Conservation (phyloP, 1,140 invertebrate species). For the Bombus pascuorum region DNA sequence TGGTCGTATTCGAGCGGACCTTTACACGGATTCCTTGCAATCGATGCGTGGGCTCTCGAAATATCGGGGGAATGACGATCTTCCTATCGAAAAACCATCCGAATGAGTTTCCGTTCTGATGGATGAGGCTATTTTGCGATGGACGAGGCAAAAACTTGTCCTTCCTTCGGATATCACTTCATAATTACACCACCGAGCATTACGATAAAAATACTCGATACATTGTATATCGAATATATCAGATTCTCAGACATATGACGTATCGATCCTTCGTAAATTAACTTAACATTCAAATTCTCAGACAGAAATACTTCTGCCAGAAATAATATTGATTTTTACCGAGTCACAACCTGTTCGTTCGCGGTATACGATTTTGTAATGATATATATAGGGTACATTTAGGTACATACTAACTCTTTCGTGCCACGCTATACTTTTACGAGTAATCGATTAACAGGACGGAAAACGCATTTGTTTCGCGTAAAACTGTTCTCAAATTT, state of each 20-base stretch:
- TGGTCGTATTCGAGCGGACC: not conserved
- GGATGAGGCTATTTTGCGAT: not conserved
- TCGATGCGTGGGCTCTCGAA: not conserved
- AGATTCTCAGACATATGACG: not conserved
- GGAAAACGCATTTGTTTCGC: no score
- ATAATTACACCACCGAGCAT: not conserved
- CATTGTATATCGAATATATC: not conserved
- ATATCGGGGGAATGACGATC: not conserved
- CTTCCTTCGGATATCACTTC: not conserved
- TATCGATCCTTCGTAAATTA: not conserved
- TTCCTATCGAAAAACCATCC: not conserved
- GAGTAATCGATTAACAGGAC: no score
- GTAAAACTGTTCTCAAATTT: no score
- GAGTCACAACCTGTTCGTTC: no score
- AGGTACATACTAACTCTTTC: no score
- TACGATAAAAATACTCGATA: not conserved
- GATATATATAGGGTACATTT: no score
- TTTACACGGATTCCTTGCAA: conserved; percentile 6
- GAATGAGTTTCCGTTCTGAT: not conserved
- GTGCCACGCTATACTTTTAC: no score
- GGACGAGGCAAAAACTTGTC: not conserved
- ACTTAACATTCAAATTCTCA: no score
- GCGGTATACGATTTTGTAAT: no score
- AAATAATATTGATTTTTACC: no score
- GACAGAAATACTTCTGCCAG: no score